Percentiles rank a stretch among this genome's conserved stretches.
phyloP scores from a whole-genome alignment of 2,113 vertebrate species.

The Elaphurus davidianus region DNA sequence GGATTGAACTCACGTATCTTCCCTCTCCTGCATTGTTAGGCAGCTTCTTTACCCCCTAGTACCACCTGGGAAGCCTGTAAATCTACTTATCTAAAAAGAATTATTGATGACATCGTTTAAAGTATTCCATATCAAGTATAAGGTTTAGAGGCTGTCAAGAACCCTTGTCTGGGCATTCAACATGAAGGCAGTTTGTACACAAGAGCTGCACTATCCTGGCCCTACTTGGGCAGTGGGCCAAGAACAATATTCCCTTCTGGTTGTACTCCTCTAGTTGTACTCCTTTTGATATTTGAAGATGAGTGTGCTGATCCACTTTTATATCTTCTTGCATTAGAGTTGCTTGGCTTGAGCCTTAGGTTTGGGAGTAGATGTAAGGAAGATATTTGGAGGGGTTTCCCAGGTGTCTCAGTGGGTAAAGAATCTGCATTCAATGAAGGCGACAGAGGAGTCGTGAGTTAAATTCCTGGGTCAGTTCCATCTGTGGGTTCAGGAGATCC shows the following conservation, averaged over 20 bases:
- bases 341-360: background rate
- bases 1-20: background rate
- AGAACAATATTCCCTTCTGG: no score
- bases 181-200: background rate
- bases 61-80: background rate
- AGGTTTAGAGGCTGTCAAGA: background rate
- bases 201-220: accelerated
- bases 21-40: background rate
- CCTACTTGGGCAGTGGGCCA: no score
- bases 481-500: background rate
- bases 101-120: background rate
- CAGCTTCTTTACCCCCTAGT: background rate
- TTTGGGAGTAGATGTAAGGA: background rate
- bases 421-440: background rate
- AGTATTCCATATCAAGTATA: background rate
- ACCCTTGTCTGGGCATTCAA: background rate
- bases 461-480: background rate
- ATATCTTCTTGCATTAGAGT: background rate
- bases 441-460: background rate
- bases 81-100: background rate
- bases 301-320: background rate
- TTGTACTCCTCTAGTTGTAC: no score
- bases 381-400: background rate
- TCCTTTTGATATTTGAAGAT: background rate
- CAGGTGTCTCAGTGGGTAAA: background rate